Evolutionary conservation across 2,113 vertebrate genomes (phyloP).

Genomic region (Paracanthobrama guichenoti): DNA sequence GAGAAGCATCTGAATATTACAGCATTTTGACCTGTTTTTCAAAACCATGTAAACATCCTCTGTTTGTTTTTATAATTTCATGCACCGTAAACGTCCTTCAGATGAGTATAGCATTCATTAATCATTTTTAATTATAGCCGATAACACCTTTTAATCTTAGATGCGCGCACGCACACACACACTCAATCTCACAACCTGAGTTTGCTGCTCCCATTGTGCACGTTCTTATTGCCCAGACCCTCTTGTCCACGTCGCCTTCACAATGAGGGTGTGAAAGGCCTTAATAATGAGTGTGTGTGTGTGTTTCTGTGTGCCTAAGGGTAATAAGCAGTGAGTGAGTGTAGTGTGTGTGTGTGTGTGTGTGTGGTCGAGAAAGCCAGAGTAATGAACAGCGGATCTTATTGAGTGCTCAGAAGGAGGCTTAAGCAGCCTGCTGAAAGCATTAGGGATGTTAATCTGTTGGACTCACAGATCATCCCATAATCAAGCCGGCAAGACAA

Average conservation of each 20-base stretch:
- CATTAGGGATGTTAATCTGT: slow-evolving; percentile 80
- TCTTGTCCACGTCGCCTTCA: slow-evolving; percentile 53
- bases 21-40: neutral
- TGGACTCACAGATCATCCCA: slow-evolving; percentile 78
- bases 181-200: slow-evolving; percentile 18
- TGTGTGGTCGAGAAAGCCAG: slow-evolving; percentile 47
- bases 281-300: slow-evolving; percentile 51
- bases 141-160: slow-evolving; percentile 29
- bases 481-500: slow-evolving; percentile 72
- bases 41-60: slow-evolving; percentile 1
- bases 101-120: slow-evolving; percentile 28
- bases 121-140: slow-evolving; percentile 42
- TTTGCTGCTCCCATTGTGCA: slow-evolving; percentile 34
- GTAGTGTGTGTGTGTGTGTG: slow-evolving; percentile 41
- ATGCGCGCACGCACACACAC: neutral
- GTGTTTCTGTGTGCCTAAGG: slow-evolving; percentile 42
- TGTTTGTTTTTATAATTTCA: slow-evolving; percentile 27
- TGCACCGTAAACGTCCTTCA: neutral
- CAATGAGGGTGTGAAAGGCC: slow-evolving; percentile 66
- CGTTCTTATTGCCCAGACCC: slow-evolving; percentile 45
- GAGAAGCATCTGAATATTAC: neutral
- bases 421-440: slow-evolving; percentile 75
- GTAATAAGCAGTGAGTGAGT: slow-evolving; percentile 53
- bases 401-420: slow-evolving; percentile 66
- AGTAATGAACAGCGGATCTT: slow-evolving; percentile 70